Evolutionary conservation across 2,888 invertebrate genomes (phyloP).

Genomic region (Chirona hameri): DNA sequence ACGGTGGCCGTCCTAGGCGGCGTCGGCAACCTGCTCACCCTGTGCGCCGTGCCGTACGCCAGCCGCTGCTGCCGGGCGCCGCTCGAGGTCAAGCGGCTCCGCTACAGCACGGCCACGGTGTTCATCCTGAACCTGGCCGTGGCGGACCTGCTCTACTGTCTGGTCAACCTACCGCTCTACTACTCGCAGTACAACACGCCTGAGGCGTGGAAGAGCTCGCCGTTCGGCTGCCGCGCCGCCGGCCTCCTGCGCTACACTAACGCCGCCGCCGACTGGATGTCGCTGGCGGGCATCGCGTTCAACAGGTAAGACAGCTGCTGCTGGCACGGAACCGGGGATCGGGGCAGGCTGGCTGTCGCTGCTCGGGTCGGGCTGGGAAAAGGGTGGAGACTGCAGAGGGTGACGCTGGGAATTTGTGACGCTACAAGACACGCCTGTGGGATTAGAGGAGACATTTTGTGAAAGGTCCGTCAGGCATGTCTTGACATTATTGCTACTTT

Average conservation of each 20-base stretch:
- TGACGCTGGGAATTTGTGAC: too few relatives aligned
- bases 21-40: not conserved
- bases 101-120: constrained; percentile 33
- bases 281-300: constrained; percentile 38
- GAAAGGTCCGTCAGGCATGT: too few relatives aligned
- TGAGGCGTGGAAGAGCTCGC: not conserved
- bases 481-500: too few relatives aligned
- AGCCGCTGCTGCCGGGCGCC: constrained; percentile 13
- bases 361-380: too few relatives aligned
- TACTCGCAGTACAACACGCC: constrained; percentile 35
- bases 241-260: constrained; percentile 38
- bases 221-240: constrained; percentile 30
- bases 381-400: too few relatives aligned
- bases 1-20: constrained; percentile 12
- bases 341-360: too few relatives aligned
- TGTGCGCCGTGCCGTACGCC: constrained; percentile 12
- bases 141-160: constrained; percentile 37
- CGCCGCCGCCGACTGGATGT: constrained; percentile 39
- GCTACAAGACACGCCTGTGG: too few relatives aligned
- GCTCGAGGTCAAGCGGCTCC: constrained; percentile 9
- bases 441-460: too few relatives aligned
- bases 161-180: constrained; percentile 37
- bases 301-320: constrained; percentile 34
- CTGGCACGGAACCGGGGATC: too few relatives aligned
- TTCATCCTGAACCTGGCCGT: constrained; percentile 38